Conservation (phyloP, 2,113 vertebrate species). For the Myotis brandtii region DNA sequence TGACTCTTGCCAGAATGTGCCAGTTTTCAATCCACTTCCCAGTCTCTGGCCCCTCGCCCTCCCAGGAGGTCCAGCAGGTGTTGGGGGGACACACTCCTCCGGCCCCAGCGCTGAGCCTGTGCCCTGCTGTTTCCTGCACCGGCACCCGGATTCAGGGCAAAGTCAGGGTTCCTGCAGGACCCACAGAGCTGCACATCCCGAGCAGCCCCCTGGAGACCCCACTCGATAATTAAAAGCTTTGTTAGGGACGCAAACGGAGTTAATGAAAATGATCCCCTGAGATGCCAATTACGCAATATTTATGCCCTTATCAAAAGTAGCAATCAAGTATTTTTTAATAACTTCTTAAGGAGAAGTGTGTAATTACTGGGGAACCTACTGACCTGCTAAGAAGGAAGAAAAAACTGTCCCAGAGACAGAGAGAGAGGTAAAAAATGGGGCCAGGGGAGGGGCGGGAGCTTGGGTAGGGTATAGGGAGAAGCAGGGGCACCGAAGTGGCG, state of each 20-base stretch:
- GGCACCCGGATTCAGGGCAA: slow-evolving; percentile 51
- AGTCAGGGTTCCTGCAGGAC: slow-evolving; percentile 63
- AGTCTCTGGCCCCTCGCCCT: slow-evolving; percentile 80
- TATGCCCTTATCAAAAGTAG: slow-evolving; percentile 84
- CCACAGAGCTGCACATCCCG: slow-evolving; percentile 30
- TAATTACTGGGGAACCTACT: slow-evolving; percentile 81
- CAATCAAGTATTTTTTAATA: slow-evolving; percentile 85
- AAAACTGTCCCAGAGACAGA: slow-evolving; percentile 60
- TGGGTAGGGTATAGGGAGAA: not conserved
- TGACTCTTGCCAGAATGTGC: not conserved
- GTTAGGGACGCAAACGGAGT: slow-evolving; percentile 80
- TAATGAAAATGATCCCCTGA: slow-evolving; percentile 81
- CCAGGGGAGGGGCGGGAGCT: not conserved
- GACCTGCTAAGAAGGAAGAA: slow-evolving; percentile 76
- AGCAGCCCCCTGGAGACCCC: slow-evolving; percentile 75
- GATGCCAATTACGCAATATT: slow-evolving; percentile 82
- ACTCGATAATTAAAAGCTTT: slow-evolving; percentile 77
- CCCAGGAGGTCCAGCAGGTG: slow-evolving; percentile 83
- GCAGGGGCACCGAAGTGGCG: not conserved
- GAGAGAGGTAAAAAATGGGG: slow-evolving; percentile 62
- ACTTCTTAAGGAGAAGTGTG: slow-evolving; percentile 82
- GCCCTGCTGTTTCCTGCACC: not conserved
- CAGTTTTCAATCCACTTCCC: slow-evolving; percentile 75
- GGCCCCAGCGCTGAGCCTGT: not conserved
- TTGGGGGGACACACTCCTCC: slow-evolving; percentile 58